phyloP scores from a whole-genome alignment of 2,888 invertebrate species.

The Cosmopolites sordidus region DNA sequence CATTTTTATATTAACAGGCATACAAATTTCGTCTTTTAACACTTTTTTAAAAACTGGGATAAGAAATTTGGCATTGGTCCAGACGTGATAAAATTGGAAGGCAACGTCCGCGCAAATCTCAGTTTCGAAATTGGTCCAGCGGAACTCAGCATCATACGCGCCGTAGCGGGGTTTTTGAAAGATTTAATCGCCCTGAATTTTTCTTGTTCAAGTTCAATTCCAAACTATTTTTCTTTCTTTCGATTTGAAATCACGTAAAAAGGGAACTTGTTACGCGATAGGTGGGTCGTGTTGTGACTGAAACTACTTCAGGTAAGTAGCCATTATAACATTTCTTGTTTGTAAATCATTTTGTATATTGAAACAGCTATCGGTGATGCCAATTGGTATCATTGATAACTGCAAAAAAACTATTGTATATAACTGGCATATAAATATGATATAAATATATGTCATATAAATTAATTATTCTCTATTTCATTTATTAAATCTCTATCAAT shows the following conservation, averaged over 20 bases:
- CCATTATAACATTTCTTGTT: too few relatives aligned
- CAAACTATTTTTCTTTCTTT: neutral
- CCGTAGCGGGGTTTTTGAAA: constrained; percentile 7
- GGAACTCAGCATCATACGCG: constrained; percentile 10
- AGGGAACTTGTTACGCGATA: constrained; percentile 1
- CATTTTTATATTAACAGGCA: constrained; percentile 7
- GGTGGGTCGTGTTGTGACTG: constrained; percentile 13
- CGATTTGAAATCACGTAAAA: neutral
- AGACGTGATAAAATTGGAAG: constrained; percentile 21
- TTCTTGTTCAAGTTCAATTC: neutral
- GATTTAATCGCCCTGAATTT: neutral
- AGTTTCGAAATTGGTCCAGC: constrained; percentile 18
- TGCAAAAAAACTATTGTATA: too few relatives aligned
- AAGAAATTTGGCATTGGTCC: constrained; percentile 20
- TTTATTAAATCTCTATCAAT: too few relatives aligned
- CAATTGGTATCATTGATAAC: too few relatives aligned
- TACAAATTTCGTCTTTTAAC: constrained; percentile 16
- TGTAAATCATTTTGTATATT: too few relatives aligned
- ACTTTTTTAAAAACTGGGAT: constrained; percentile 23
- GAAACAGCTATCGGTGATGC: too few relatives aligned
- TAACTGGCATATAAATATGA: too few relatives aligned
- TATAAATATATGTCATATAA: too few relatives aligned
- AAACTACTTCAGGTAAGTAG: constrained; percentile 16
- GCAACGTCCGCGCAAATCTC: constrained; percentile 22
- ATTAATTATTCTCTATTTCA: too few relatives aligned